Base-by-base conservation (phyloP, 2,113 vertebrate genomes). In the Raja brachyura region DNA sequence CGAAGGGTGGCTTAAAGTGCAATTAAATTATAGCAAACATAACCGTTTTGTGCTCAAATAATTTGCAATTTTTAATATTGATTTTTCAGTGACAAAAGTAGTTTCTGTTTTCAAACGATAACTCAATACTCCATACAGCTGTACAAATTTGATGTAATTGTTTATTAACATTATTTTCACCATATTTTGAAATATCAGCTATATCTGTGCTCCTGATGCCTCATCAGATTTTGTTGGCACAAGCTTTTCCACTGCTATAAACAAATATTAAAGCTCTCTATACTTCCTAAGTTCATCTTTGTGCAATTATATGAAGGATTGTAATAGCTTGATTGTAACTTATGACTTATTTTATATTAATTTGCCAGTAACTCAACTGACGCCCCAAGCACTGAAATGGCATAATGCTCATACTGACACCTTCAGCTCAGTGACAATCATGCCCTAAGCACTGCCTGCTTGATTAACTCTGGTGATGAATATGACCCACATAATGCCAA, bases 21-120 rank as follows among this genome's bases (percentile, higher is more conserved):
- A 22, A 48, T 16, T 20, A 90, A 85, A 61, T 85, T 90, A 70
- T 90, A 33, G 86, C 8, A 92, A 39, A 48, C 66, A 92, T 73
- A 92, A 92, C 20, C 66, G 25, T 25, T 73, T 22, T 33, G 70
- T 39, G 33, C 10, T 75, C 73, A 22, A 85, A 85, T 48, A 22
- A 61, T 61, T 61, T 90, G 59, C 39, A 68, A 90, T 90, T 33
- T 90, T 68, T 90, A 66, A n/a, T 90, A 33, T 48, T 90, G 66
- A 7, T 90, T 48, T 22, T 16, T 90, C 61, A 39, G 33, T 90
- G 20, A 48, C 70, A 90, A 90, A 8, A 90, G 16, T 14, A 33
- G 16, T 28, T 92, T 92, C 68, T 63, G n/a, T 48, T 70, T 73
- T 54, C 20, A 28, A 25, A 20, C 22, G 68, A 48, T 61, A 90